Base-by-base conservation (phyloP, 2,113 vertebrate genomes). In the Gymnorhina tibicen region DNA sequence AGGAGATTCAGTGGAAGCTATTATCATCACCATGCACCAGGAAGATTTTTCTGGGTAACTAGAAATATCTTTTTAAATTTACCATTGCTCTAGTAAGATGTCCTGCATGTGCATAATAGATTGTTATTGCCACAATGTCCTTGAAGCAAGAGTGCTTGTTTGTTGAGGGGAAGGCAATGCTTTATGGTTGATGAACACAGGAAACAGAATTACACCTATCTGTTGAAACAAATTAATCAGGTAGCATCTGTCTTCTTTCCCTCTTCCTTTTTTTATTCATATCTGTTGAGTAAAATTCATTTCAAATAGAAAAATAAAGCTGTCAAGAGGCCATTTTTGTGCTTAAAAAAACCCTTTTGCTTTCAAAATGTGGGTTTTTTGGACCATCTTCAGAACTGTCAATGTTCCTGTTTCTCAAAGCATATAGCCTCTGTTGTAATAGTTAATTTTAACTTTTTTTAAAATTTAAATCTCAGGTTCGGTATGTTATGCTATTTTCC, bases 21-120 rank as follows among this genome's bases (percentile, higher is more conserved):
- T 99, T 95, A 99, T 99, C 96, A 99, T 99, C 97, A 99, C 99
- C 3, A 98, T 99, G 97, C 99, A 99, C 91, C 99, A 99, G 81
- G 99, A 99, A 94, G 99, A 99, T 93, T 99, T 99, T 94, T 99
- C 99, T 91, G 98, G 99, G 99, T 99, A 97, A 98, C 86, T 83
- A 75, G 73, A 93, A 68, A 53, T 79, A 77, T 20, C 76, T 82
- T 80, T 66, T 66, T 42, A 41, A 22, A 63, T 91, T 87, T 87
- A 46, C 13, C 28, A 8, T 74, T 72, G 60, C 80, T 91, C 62
- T 75, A 56, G 35, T 74, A 49, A 85, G 68, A 52, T 23, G 8
- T 68, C 42, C 24, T 93, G 50, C 56, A 37, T 87, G 35, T 72
- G 44, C 47, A 23, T 89, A 93, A 89, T 74, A 52, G 73, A 84